phyloP scores from a whole-genome alignment of 2,888 invertebrate species.

The Pterostichus niger region DNA sequence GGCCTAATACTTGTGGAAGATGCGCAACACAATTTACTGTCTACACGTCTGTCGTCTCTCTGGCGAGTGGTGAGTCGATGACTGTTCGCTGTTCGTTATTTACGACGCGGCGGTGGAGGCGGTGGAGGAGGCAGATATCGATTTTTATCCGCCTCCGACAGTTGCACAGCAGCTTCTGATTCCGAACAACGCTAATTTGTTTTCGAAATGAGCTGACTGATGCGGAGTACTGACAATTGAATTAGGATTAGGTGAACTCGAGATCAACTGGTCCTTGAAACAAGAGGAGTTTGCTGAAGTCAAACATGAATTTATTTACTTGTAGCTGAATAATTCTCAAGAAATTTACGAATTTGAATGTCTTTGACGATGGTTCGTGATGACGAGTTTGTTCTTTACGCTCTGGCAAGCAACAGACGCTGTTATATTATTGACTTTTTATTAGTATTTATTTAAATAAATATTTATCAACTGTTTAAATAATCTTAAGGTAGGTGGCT shows the following conservation, averaged over 20 bases:
- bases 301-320: too few species aligned
- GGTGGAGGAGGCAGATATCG: neutral
- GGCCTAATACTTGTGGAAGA: constrained; percentile 26
- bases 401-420: too few species aligned
- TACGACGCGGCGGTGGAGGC: neutral
- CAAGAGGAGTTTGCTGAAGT: too few species aligned
- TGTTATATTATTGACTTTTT: too few species aligned
- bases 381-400: too few species aligned
- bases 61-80: neutral
- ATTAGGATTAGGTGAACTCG: constrained; percentile 10
- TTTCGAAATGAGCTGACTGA: constrained; percentile 25
- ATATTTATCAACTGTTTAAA: too few species aligned
- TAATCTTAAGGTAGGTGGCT: too few species aligned
- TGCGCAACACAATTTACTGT: constrained; percentile 29
- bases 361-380: too few species aligned
- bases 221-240: constrained; percentile 19
- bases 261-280: too few species aligned
- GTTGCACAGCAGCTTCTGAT: constrained; percentile 3
- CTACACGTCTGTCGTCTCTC: neutral
- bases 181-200: constrained; percentile 25
- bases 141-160: constrained; percentile 6
- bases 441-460: too few species aligned
- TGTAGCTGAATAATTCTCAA: too few species aligned
- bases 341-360: too few species aligned
- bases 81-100: constrained; percentile 25